Evolutionary conservation across 2,113 vertebrate genomes (phyloP).

Genomic region (Mormoops blainvillei): DNA sequence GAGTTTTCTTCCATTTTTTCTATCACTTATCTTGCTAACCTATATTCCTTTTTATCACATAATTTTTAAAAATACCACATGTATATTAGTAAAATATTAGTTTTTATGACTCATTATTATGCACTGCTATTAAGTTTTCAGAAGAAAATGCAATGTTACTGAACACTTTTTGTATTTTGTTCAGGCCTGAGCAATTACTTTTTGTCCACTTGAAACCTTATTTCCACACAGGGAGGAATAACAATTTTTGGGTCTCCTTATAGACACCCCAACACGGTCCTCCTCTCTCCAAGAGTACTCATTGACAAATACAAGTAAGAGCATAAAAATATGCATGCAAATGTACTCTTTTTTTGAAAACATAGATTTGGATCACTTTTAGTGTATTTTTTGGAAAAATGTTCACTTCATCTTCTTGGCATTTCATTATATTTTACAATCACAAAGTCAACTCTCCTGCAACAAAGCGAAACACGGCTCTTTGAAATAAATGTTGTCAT

Average conservation of each 20-base stretch:
- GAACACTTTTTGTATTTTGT: not conserved
- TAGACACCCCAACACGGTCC: not conserved
- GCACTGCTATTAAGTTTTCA: not conserved
- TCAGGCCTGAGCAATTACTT: not conserved
- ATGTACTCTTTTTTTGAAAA: conserved; percentile 46
- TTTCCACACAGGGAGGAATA: not conserved
- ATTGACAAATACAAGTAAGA: not conserved
- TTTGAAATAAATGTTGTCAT: conserved; percentile 89
- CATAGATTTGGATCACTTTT: conserved; percentile 81
- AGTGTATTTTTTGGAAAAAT: conserved; percentile 83
- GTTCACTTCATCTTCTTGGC: conserved; percentile 86
- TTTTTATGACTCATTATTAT: not conserved
- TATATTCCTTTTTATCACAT: not conserved
- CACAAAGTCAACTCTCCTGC: conserved; percentile 84
- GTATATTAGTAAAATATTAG: not conserved
- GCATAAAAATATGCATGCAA: conserved; percentile 34
- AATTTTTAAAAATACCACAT: not conserved
- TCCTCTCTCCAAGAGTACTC: not conserved
- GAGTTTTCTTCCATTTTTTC: not conserved
- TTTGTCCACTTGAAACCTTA: not conserved
- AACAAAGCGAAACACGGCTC: conserved; percentile 84
- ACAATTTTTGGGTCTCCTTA: not conserved
- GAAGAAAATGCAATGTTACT: not conserved
- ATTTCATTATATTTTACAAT: conserved; percentile 87
- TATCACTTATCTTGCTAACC: not conserved